Conservation (phyloP, 2,888 invertebrate genomes). For the Macropis europaea region DNA sequence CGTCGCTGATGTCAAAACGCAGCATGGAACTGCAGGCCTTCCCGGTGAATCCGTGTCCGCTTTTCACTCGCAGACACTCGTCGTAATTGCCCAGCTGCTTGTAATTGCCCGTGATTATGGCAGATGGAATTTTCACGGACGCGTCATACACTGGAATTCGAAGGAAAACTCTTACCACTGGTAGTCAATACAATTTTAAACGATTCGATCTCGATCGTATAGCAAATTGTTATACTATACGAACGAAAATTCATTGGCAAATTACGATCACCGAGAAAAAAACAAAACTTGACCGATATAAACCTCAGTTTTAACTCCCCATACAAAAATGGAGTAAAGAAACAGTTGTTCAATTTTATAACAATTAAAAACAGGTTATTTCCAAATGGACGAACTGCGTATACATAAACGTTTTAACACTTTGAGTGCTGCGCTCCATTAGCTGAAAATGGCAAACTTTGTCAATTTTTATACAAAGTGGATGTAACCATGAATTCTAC, state of each 20-base stretch:
- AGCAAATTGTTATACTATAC: not conserved
- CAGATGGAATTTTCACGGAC: constrained; percentile 86
- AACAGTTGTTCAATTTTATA: no score
- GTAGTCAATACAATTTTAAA: not conserved
- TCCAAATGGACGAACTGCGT: no score
- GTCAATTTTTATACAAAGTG: no score
- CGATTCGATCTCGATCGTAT: not conserved
- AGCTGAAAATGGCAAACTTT: no score
- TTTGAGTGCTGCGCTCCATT: no score
- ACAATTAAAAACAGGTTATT: not conserved
- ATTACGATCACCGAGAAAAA: no score
- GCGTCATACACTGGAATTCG: constrained; percentile 86
- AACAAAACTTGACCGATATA: no score
- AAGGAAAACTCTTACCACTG: constrained; percentile 16
- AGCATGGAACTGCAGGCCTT: constrained; percentile 86
- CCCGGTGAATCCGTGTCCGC: constrained; percentile 81
- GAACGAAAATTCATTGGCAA: no score
- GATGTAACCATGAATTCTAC: no score
- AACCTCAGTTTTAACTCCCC: no score
- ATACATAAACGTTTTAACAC: no score
- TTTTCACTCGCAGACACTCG: constrained; percentile 83
- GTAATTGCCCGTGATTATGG: constrained; percentile 85
- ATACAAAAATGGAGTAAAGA: no score
- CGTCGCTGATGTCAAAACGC: constrained; percentile 74
- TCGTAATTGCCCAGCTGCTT: constrained; percentile 89